Percentiles rank a stretch among this genome's conserved stretches.
Evolutionary conservation across 2,888 invertebrate genomes (phyloP).

Genomic region (Heliconius cydno): DNA sequence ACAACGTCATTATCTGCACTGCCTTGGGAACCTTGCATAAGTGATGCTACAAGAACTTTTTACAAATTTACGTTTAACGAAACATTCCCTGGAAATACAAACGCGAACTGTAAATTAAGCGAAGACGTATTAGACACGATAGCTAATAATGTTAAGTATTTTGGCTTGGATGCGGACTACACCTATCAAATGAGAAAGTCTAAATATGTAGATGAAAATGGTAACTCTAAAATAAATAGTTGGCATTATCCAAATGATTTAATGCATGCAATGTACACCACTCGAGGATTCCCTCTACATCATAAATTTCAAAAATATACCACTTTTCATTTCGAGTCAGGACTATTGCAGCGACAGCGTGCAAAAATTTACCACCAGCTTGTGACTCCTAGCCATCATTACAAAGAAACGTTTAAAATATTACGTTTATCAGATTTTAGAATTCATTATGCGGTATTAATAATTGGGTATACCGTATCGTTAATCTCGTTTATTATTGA

Average conservation of each 20-base stretch:
- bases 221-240: conserved; percentile 55
- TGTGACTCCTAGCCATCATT: conserved; percentile 42
- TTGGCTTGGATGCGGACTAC: conserved; percentile 57
- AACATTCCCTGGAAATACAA: conserved; percentile 53
- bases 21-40: conserved; percentile 60
- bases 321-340: conserved; percentile 55
- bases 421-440: conserved; percentile 36
- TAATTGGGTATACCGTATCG: too few species aligned
- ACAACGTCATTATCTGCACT: conserved; percentile 52
- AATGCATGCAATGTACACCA: conserved; percentile 53
- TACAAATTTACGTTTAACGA: conserved; percentile 58
- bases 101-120: conserved; percentile 53
- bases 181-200: conserved; percentile 55
- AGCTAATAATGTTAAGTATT: conserved; percentile 54
- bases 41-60: conserved; percentile 53
- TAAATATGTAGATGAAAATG: conserved; percentile 55
- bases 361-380: conserved; percentile 49
- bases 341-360: conserved; percentile 54
- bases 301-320: conserved; percentile 56
- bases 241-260: conserved; percentile 53
- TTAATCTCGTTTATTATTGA: conserved; percentile 57
- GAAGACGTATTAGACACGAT: conserved; percentile 56
- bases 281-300: conserved; percentile 59
- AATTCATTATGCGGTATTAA: too few species aligned
- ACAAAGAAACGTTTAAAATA: conserved; percentile 47